A percentile compares a stretch with the other conserved stretches of the same genome.
These are phyloP conservation scores for Myxocyprinus asiaticus DNA, from an alignment of 2,113 vertebrate genomes.

Conservation along the genomic window DNA sequence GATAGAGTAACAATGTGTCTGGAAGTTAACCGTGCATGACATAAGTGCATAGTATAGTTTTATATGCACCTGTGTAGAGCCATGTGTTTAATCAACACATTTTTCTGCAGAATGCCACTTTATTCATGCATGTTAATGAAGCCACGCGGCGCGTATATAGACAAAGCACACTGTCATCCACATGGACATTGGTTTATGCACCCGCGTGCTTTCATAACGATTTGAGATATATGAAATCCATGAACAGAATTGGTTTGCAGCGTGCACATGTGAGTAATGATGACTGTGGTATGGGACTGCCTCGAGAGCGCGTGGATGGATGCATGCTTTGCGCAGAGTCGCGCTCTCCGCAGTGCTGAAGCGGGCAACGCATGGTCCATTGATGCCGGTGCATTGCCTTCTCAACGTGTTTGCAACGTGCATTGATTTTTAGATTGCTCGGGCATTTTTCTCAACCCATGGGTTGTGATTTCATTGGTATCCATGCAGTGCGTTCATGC, in stretches of 20 bases:
- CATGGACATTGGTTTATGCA: constrained; percentile 43
- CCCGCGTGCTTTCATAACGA: constrained; percentile 17
- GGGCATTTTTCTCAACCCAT: constrained; percentile 12
- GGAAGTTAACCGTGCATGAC: constrained; percentile 24
- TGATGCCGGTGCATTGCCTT: constrained; percentile 27
- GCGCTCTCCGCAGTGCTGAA: constrained; percentile 46
- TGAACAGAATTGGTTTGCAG: constrained; percentile 20
- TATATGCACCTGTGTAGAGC: not conserved
- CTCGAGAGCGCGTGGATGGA: constrained; percentile 28
- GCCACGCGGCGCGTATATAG: constrained; percentile 37
- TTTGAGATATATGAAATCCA: constrained; percentile 36
- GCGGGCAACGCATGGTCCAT: constrained; percentile 29
- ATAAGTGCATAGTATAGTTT: not conserved
- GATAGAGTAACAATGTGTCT: constrained; percentile 16
- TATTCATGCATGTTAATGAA: constrained; percentile 28
- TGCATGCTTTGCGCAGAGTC: constrained; percentile 35
- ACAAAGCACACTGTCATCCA: constrained; percentile 51
- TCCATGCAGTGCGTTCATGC: not conserved
- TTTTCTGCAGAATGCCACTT: constrained; percentile 13
- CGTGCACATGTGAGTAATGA: constrained; percentile 5
- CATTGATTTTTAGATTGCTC: constrained; percentile 37
- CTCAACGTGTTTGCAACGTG: constrained; percentile 10
- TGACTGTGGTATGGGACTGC: constrained; percentile 12
- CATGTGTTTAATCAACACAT: not conserved
- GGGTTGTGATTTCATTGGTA: constrained; percentile 2